Conservation (phyloP, 2,888 invertebrate genomes). For the Diaphora mendica region DNA sequence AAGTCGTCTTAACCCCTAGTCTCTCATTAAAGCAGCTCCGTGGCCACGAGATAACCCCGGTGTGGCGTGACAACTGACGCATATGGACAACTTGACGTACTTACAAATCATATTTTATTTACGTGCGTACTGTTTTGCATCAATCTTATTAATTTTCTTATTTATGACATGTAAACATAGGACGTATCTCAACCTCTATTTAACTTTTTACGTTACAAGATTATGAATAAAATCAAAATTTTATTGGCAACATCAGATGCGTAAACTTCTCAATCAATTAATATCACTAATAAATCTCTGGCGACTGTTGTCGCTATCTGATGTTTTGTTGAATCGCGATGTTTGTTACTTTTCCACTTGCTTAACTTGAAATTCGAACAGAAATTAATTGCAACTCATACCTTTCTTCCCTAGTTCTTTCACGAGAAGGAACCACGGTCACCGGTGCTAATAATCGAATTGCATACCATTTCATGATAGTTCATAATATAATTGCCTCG, state of each 20-base stretch:
- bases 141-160: constrained; percentile 40
- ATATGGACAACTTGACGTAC: constrained; percentile 48
- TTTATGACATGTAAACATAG: not conserved
- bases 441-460: not conserved
- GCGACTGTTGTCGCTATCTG: not conserved
- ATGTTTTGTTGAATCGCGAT: not conserved
- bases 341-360: not conserved
- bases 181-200: not conserved
- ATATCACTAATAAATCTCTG: not conserved
- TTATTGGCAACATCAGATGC: not conserved
- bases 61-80: constrained; percentile 74
- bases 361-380: not conserved
- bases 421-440: not conserved
- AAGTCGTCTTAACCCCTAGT: constrained; percentile 61
- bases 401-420: not conserved
- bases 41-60: constrained; percentile 68
- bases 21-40: constrained; percentile 65
- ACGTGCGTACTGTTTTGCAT: constrained; percentile 53
- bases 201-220: not conserved
- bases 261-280: not conserved
- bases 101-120: constrained; percentile 22
- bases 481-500: too few relatives aligned
- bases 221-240: not conserved
- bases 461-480: not conserved
- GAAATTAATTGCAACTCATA: not conserved